Percentiles rank a stretch among this genome's conserved stretches.
Conservation (phyloP, 2,797 vertebrate species). For the Psittacula echo region DNA sequence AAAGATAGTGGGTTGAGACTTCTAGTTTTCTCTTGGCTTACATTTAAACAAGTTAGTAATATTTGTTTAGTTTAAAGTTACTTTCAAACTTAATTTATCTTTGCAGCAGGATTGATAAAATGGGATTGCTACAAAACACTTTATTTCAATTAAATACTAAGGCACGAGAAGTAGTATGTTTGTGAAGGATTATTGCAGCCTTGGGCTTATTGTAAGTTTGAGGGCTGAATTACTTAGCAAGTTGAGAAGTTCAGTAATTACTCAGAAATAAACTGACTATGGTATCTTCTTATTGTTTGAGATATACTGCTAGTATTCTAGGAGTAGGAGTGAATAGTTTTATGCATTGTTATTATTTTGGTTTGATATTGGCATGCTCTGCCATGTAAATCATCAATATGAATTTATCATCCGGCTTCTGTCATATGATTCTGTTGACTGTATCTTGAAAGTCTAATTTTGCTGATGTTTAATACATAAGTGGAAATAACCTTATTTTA, state of each 20-base stretch:
- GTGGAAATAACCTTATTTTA: not conserved
- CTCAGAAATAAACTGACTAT: not conserved
- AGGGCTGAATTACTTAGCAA: constrained; percentile 32
- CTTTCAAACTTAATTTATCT: constrained; percentile 38
- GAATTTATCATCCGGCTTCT: not conserved
- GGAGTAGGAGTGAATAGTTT: not conserved
- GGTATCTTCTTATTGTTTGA: not conserved
- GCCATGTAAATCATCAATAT: not conserved
- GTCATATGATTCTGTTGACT: not conserved
- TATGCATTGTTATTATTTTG: not conserved
- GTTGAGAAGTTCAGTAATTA: constrained; percentile 51
- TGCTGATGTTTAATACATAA: not conserved
- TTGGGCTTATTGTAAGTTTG: constrained; percentile 34
- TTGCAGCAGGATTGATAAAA: not conserved
- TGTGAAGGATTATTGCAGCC: constrained; percentile 51
- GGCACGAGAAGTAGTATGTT: not conserved
- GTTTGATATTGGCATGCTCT: not conserved
- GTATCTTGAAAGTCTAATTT: not conserved
- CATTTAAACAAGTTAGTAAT: not conserved
- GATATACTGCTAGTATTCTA: not conserved
- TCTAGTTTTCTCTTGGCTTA: not conserved
- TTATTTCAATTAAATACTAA: constrained; percentile 45
- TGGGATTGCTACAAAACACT: not conserved
- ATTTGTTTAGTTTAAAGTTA: constrained; percentile 1
- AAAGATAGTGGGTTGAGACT: not conserved